Percentiles rank a stretch among this genome's conserved stretches.
Evolutionary conservation across 2,888 invertebrate genomes (phyloP).

Genomic region (Protophormia terraenovae): DNA sequence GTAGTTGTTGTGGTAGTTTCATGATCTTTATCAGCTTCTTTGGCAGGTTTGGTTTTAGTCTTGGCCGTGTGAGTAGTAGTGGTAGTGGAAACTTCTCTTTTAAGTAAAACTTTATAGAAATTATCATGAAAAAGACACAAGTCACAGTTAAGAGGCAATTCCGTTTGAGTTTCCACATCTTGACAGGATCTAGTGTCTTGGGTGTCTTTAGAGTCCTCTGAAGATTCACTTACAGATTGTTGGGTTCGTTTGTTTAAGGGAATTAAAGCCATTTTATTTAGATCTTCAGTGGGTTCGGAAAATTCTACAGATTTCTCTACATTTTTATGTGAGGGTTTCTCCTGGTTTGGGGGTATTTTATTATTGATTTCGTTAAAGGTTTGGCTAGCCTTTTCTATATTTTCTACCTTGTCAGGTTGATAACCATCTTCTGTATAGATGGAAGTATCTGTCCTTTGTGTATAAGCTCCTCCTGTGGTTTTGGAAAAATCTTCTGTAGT

Average conservation of each 20-base stretch:
- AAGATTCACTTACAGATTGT: constrained; percentile 43
- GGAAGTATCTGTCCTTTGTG: constrained; percentile 77
- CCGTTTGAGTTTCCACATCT: constrained; percentile 80
- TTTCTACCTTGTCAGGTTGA: constrained; percentile 59
- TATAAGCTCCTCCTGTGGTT: constrained; percentile 74
- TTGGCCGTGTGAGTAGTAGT: constrained; percentile 80
- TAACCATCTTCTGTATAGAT: constrained; percentile 76
- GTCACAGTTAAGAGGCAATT: constrained; percentile 79
- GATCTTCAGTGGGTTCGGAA: constrained; percentile 47
- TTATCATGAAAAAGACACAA: constrained; percentile 80
- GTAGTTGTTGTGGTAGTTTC: constrained; percentile 74
- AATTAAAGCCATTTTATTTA: constrained; percentile 74
- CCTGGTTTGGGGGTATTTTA: not conserved
- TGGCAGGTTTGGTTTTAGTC: constrained; percentile 73
- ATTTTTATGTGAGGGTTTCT: not conserved
- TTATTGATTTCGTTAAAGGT: not conserved
- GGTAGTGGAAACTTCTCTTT: constrained; percentile 80
- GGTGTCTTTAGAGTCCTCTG: constrained; percentile 38
- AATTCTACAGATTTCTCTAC: constrained; percentile 70
- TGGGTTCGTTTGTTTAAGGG: constrained; percentile 47
- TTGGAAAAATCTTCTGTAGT: constrained; percentile 71
- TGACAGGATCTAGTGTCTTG: constrained; percentile 48
- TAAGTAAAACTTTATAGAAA: constrained; percentile 80
- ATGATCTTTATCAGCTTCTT: constrained; percentile 70
- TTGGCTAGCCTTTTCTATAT: constrained; percentile 32